phyloP scores from a whole-genome alignment of 2,797 vertebrate genomes.

The Melanotaenia pygmaea region DNA sequence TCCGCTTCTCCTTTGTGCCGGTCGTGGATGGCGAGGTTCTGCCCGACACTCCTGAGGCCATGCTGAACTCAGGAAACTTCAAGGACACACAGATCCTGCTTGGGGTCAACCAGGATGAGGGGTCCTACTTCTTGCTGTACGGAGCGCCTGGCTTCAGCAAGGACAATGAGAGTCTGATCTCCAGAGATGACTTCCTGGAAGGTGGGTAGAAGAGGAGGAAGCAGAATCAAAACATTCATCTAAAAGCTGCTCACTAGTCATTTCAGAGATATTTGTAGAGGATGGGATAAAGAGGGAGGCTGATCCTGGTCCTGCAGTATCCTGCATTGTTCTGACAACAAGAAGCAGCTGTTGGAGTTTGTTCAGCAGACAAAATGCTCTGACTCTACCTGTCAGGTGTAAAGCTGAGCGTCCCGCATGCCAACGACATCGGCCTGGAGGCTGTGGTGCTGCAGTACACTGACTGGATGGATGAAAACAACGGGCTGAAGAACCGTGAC shows the following conservation, averaged over 20 bases:
- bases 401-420: conserved; percentile 90
- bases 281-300: not conserved
- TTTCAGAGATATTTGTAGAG: too few species aligned
- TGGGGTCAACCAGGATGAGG: conserved; percentile 93
- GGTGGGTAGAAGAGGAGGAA: conserved; percentile 48
- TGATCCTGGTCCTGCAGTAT: not conserved
- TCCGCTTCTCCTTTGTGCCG: conserved; percentile 93
- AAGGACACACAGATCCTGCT: conserved; percentile 89
- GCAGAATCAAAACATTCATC: too few species aligned
- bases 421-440: conserved; percentile 91
- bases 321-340: not conserved
- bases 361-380: not conserved
- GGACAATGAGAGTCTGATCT: conserved; percentile 94
- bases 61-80: conserved; percentile 87
- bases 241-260: not conserved
- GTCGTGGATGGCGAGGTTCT: conserved; percentile 90
- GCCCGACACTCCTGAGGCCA: conserved; percentile 87
- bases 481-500: conserved; percentile 88
- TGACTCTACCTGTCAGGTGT: conserved; percentile 74
- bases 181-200: conserved; percentile 90
- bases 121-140: conserved; percentile 92
- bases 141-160: conserved; percentile 94
- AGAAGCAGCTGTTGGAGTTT: too few species aligned
- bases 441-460: conserved; percentile 94
- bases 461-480: conserved; percentile 92